Percentiles rank a stretch among this genome's conserved stretches.
These are phyloP conservation scores for Alligator mississippiensis DNA, from an alignment of 2,113 vertebrate genomes.

Conservation along the genomic window DNA sequence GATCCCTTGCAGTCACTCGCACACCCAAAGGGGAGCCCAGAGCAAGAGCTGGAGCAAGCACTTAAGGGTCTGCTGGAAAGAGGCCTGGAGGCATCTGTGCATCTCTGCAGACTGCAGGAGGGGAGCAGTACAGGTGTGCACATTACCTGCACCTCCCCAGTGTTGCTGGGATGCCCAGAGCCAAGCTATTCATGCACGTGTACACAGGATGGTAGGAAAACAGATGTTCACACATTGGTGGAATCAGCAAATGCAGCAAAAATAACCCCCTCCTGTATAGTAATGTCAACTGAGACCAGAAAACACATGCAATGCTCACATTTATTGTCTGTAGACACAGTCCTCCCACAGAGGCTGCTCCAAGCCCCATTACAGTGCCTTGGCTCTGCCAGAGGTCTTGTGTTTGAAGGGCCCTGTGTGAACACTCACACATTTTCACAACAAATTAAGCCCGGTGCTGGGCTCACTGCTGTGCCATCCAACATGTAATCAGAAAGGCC, in stretches of 20 bases:
- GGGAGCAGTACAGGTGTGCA: neutral
- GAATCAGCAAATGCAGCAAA: neutral
- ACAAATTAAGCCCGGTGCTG: neutral
- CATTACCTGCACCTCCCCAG: fast-evolving
- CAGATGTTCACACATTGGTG: neutral
- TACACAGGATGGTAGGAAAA: fast-evolving
- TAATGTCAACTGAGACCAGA: neutral
- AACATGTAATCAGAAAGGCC: neutral
- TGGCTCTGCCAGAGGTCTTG: neutral
- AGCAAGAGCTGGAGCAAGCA: neutral
- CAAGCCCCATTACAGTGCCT: neutral
- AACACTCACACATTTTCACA: neutral
- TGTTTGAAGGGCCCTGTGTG: neutral
- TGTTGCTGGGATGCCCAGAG: fast-evolving
- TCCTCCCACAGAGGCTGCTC: neutral
- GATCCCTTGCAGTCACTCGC: neutral
- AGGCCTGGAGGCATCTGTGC: neutral
- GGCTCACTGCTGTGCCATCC: neutral
- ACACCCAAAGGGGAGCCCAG: neutral
- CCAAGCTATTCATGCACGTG: fast-evolving
- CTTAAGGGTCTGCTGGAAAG: neutral
- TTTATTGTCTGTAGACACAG: neutral
- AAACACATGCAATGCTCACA: neutral
- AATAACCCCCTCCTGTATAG: neutral
- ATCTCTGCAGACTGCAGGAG: neutral